Evolutionary conservation across 2,113 vertebrate genomes (phyloP).

Genomic region (Vicugna pacos): DNA sequence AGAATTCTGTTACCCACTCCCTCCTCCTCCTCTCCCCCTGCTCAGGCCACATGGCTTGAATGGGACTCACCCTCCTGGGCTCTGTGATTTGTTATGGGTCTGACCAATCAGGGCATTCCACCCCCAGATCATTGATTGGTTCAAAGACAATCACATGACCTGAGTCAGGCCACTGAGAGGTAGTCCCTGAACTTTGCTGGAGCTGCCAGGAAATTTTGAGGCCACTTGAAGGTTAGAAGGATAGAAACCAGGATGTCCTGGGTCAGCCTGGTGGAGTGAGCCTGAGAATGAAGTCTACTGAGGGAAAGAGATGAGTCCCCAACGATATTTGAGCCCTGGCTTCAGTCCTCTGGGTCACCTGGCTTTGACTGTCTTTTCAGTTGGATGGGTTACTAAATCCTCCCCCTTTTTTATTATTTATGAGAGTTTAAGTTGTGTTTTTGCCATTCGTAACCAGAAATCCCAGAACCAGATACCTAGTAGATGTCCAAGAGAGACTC

Average conservation of each 20-base stretch:
- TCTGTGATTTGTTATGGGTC: not conserved
- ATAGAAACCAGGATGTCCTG: fast-evolving
- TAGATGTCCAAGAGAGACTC: not conserved
- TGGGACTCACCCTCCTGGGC: not conserved
- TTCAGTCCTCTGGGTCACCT: not conserved
- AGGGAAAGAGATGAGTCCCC: not conserved
- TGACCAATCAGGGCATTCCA: not conserved
- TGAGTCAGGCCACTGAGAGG: not conserved
- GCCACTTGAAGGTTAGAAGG: not conserved
- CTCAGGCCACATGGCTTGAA: not conserved
- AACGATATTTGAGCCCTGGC: not conserved
- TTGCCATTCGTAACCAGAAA: not conserved
- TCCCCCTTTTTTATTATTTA: not conserved
- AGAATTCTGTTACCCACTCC: no score
- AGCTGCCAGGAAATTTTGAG: no score
- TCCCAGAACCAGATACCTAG: not conserved
- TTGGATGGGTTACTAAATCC: not conserved
- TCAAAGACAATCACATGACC: not conserved
- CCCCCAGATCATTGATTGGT: not conserved
- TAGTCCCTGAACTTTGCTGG: not conserved
- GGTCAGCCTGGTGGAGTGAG: not conserved
- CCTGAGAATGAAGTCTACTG: not conserved
- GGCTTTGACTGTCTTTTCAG: not conserved
- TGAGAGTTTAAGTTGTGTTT: not conserved
- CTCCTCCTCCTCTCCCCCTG: fast-evolving